These are phyloP conservation scores for Rattus norvegicus DNA, from an alignment of 2,113 vertebrate species.

Conservation along the genomic window GRCr8 NC_086035.1:62950001-62950500, in stretches of 20 bases:
- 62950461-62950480: background rate
- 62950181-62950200: background rate
- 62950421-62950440: background rate
- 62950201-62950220: too few relatives aligned
- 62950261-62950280: background rate
- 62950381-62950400: background rate
- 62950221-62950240: background rate
- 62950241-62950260: background rate
- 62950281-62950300: background rate
- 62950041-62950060: background rate
- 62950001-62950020: background rate
- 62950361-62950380: background rate
- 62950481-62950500: background rate
- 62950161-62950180: background rate
- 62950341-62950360: background rate
- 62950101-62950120: background rate
- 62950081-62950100: background rate
- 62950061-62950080: background rate
- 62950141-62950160: background rate
- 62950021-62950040: background rate
- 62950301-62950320: background rate
- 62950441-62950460: background rate
- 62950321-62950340: accelerated
- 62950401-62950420: background rate
- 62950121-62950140: background rate